Evolutionary conservation across 2,888 invertebrate genomes (phyloP).

Genomic region (Metellina segmentata): DNA sequence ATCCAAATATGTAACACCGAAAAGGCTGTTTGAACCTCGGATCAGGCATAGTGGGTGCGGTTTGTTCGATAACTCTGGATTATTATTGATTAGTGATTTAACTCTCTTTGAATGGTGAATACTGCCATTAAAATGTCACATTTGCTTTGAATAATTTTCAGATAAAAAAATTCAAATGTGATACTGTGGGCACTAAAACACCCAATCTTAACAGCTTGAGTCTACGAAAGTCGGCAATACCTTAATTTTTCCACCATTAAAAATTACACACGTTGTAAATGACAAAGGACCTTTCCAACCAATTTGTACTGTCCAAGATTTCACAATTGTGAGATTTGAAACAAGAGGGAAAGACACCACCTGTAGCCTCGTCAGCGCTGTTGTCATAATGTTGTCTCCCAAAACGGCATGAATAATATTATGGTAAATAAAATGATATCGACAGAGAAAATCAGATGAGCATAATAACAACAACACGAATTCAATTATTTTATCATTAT

Average conservation of each 20-base stretch:
- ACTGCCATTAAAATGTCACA: too few species aligned
- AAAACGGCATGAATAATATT: neutral
- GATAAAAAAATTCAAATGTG: too few species aligned
- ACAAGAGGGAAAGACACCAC: neutral
- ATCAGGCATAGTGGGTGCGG: too few species aligned
- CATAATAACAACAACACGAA: neutral
- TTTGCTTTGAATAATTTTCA: too few species aligned
- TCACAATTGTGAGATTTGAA: neutral
- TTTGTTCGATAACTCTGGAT: too few species aligned
- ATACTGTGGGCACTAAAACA: too few species aligned
- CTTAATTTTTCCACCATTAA: neutral
- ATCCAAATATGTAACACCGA: too few species aligned
- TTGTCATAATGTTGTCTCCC: neutral
- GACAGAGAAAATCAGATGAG: neutral
- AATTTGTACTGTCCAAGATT: neutral
- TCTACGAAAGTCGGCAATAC: too few species aligned
- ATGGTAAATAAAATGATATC: neutral
- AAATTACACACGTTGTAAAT: neutral
- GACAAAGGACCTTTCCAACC: neutral
- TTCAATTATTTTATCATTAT: neutral
- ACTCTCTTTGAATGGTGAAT: too few species aligned
- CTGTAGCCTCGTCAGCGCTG: neutral
- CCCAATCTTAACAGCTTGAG: too few species aligned
- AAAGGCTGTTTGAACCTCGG: too few species aligned
- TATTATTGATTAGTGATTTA: too few species aligned